Evolutionary conservation across 2,113 vertebrate species (phyloP).

Genomic region (Leptosomus discolor): DNA sequence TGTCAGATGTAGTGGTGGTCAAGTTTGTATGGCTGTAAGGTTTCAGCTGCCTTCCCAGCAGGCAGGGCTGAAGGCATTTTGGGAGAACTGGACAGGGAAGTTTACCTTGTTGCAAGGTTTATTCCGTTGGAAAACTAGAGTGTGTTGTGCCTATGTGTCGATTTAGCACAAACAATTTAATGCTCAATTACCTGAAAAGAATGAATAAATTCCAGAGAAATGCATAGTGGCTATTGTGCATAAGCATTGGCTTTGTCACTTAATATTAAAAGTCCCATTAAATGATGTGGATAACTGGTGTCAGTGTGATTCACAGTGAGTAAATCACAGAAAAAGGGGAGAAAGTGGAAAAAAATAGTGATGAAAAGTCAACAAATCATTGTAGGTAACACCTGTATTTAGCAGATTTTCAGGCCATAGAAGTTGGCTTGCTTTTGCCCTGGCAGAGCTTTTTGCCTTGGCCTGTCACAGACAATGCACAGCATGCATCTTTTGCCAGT

Average conservation of each 20-base stretch:
- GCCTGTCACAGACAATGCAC: not conserved
- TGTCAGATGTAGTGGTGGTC: not conserved
- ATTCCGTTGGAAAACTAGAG: not conserved
- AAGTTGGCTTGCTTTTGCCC: not conserved
- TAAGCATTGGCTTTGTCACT: not conserved
- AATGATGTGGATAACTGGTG: not conserved
- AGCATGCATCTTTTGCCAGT: not conserved
- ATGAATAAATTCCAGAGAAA: not conserved
- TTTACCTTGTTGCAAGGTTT: not conserved
- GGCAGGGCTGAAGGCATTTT: not conserved
- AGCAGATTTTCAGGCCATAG: not conserved
- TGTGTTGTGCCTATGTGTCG: not conserved
- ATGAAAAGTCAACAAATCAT: not conserved
- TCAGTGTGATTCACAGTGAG: not conserved
- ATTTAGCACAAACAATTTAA: not conserved
- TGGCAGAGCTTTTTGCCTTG: not conserved
- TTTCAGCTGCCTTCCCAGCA: not conserved
- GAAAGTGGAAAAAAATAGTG: not conserved
- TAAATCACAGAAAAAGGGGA: not conserved
- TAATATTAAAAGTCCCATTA: not conserved
- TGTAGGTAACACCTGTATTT: not conserved
- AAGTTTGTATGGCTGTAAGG: not conserved
- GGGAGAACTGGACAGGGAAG: not conserved
- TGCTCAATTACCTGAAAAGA: not conserved
- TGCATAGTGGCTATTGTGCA: not conserved